Evolutionary conservation across 2,888 invertebrate genomes (phyloP).

Genomic region (Leptopterna dolabrata): DNA sequence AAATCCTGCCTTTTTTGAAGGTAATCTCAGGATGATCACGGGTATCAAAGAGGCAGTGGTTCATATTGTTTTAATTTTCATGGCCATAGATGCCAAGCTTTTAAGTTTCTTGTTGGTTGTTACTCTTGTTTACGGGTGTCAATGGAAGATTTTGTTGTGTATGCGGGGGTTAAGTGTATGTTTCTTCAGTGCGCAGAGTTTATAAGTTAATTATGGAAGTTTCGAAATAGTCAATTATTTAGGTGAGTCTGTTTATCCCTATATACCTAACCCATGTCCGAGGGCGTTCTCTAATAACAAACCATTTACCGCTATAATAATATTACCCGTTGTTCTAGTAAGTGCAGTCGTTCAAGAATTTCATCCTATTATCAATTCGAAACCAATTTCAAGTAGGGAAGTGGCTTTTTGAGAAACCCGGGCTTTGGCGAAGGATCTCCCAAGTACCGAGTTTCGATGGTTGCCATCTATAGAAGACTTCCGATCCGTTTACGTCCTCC

Average conservation of each 20-base stretch:
- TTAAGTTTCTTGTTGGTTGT: slow-evolving; percentile 60
- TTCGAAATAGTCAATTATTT: slow-evolving; percentile 58
- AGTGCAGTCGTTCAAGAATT: neutral
- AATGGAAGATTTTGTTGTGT: slow-evolving; percentile 60
- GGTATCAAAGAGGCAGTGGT: slow-evolving; percentile 56
- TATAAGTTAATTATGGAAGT: slow-evolving; percentile 58
- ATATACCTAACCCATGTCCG: slow-evolving; percentile 58
- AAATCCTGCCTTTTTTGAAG: neutral
- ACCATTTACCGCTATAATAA: slow-evolving; percentile 54
- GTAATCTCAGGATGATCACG: slow-evolving; percentile 43
- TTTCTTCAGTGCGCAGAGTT: slow-evolving; percentile 53
- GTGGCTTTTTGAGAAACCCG: neutral
- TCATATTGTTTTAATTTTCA: slow-evolving; percentile 62
- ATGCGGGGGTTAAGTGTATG: slow-evolving; percentile 53
- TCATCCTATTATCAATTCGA: neutral
- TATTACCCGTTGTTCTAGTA: neutral
- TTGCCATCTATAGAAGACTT: slow-evolving; percentile 36
- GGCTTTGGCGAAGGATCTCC: slow-evolving; percentile 13
- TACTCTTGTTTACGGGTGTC: slow-evolving; percentile 61
- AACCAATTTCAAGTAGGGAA: neutral
- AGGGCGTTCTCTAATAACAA: slow-evolving; percentile 61
- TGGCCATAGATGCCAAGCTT: slow-evolving; percentile 62
- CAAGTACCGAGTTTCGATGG: slow-evolving; percentile 46
- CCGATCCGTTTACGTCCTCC: slow-evolving; percentile 25
- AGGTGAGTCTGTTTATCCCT: slow-evolving; percentile 56